Conservation (phyloP, 2,797 vertebrate species). For the Mycteria americana region DNA sequence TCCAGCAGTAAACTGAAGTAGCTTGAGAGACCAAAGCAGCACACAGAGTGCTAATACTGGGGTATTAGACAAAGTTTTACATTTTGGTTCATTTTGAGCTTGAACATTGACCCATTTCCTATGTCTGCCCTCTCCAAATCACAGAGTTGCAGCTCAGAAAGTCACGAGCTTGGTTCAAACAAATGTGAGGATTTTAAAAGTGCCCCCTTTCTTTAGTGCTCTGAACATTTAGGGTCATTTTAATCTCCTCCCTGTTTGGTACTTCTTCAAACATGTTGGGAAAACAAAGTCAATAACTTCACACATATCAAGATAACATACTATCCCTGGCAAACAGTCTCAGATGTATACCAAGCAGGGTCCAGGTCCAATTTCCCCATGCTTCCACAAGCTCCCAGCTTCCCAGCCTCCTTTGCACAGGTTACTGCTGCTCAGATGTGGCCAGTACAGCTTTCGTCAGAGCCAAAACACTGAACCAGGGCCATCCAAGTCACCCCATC, state of each 20-base stretch:
- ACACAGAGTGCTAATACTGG: neutral
- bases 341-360: neutral
- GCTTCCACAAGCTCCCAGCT: neutral
- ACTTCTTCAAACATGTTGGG: neutral
- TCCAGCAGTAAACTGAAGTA: conserved; percentile 13
- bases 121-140: neutral
- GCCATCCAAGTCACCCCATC: neutral
- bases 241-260: neutral
- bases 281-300: neutral
- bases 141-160: neutral
- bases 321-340: neutral
- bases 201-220: neutral
- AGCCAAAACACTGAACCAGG: neutral
- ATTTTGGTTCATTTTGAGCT: neutral
- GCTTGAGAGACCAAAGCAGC: neutral
- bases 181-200: neutral
- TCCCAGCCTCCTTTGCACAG: neutral
- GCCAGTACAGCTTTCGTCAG: neutral
- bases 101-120: neutral
- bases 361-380: neutral
- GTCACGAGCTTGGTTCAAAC: neutral
- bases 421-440: neutral
- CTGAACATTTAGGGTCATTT: neutral
- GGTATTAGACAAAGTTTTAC: neutral
- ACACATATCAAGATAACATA: neutral